phyloP scores from a whole-genome alignment of 2,113 vertebrate genomes.

The Pterocles orientalis region DNA sequence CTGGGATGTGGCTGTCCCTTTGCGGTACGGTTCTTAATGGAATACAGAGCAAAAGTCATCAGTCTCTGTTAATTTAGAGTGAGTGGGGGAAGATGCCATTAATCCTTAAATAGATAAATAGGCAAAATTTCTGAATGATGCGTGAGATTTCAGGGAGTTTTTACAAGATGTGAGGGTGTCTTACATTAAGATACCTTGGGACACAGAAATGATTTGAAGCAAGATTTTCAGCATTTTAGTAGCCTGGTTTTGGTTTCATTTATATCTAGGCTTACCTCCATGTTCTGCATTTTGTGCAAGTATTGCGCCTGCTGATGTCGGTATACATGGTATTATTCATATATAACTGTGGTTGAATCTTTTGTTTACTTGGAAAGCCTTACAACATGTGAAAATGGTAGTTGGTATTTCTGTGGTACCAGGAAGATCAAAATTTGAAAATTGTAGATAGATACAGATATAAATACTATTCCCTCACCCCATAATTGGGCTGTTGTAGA shows the following conservation, averaged over 20 bases:
- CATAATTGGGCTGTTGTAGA: not conserved
- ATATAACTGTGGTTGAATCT: not conserved
- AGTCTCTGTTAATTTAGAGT: not conserved
- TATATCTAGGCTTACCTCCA: not conserved
- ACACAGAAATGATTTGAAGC: not conserved
- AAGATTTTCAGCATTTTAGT: not conserved
- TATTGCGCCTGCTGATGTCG: not conserved
- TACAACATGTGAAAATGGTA: not conserved
- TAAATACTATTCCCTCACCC: not conserved
- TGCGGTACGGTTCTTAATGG: not conserved
- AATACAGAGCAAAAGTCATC: slow-evolving; percentile 1
- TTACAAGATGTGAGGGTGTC: not conserved
- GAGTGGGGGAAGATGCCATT: not conserved
- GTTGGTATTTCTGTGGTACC: not conserved
- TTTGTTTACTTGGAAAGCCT: not conserved
- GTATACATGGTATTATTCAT: not conserved
- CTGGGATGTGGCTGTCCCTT: not conserved
- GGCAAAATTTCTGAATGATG: slow-evolving; percentile 14
- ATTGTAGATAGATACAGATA: not conserved
- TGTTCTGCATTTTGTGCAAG: not conserved
- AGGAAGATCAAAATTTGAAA: not conserved
- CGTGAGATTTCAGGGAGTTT: slow-evolving; percentile 16
- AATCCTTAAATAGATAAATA: slow-evolving; percentile 43
- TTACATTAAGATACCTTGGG: not conserved
- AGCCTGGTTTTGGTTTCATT: not conserved